Evolutionary conservation across 2,888 invertebrate species (phyloP).

Genomic region (Dilophus febrilis): DNA sequence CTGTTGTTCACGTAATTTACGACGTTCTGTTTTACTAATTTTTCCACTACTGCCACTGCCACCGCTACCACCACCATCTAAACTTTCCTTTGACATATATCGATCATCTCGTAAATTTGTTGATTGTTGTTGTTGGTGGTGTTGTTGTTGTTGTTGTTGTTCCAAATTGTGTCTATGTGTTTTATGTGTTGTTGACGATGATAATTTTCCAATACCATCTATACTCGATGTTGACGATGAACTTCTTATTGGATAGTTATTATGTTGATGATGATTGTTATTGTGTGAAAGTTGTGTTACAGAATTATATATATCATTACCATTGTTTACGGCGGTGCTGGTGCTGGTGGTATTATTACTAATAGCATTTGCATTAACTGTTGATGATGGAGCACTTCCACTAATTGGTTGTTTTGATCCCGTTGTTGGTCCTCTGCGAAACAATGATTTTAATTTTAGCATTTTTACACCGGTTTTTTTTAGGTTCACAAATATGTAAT

Average conservation of each 20-base stretch:
- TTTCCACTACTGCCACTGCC: too few relatives aligned
- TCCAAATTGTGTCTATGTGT: constrained; percentile 22
- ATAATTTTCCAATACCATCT: constrained; percentile 37
- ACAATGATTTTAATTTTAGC: constrained; percentile 85
- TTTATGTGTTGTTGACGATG: constrained; percentile 30
- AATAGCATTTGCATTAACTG: too few relatives aligned
- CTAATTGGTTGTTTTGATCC: constrained; percentile 9
- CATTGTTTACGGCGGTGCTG: too few relatives aligned
- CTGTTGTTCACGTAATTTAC: too few relatives aligned
- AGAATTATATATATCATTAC: too few relatives aligned
- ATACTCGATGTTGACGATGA: constrained; percentile 48
- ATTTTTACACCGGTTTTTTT: constrained; percentile 35
- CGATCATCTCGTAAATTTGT: constrained; percentile 19
- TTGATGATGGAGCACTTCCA: too few relatives aligned
- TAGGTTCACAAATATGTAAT: too few relatives aligned
- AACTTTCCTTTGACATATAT: constrained; percentile 10
- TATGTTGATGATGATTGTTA: too few relatives aligned
- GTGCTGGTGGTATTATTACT: too few relatives aligned
- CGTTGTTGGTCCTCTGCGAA: constrained; percentile 53
- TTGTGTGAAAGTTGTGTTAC: too few relatives aligned
- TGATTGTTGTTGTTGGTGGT: constrained; percentile 24
- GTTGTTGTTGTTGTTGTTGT: constrained; percentile 31
- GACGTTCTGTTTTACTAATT: too few relatives aligned
- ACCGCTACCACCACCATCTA: neutral
- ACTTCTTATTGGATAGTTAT: constrained; percentile 31